A percentile compares a stretch with the other conserved stretches of the same genome.
Conservation (phyloP, 2,888 invertebrate species). For the Microchrysa polita region DNA sequence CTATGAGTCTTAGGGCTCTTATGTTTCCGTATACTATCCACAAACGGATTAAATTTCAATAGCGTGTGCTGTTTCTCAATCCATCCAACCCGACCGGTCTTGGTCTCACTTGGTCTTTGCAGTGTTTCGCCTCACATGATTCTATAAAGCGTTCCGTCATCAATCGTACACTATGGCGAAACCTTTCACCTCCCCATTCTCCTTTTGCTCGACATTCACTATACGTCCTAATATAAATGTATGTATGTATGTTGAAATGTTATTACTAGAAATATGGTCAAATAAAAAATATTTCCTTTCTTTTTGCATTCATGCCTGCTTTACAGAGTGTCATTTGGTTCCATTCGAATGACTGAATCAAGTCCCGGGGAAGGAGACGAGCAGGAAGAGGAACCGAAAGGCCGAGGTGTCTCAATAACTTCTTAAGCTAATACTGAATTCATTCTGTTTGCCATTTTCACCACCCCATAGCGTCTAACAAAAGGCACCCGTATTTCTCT, state of each 20-base stretch:
- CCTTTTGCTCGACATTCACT: not conserved
- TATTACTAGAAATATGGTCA: conserved; percentile 5
- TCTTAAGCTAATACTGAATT: conserved; percentile 39
- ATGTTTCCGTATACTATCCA: conserved; percentile 22
- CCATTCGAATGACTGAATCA: not conserved
- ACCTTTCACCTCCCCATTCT: not conserved
- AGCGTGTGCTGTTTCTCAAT: conserved; percentile 9
- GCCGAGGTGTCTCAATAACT: conserved; percentile 38
- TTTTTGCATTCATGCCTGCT: not conserved
- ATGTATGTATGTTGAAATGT: not conserved
- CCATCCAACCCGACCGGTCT: not conserved
- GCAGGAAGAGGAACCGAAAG: not conserved
- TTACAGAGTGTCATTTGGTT: conserved; percentile 6
- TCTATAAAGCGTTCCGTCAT: not conserved
- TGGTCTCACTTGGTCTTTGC: conserved; percentile 1
- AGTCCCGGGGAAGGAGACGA: too few relatives aligned
- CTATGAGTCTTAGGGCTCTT: conserved; percentile 10
- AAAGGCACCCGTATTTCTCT: not conserved
- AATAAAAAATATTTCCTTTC: conserved; percentile 31
- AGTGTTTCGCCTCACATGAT: not conserved
- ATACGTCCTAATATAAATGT: not conserved
- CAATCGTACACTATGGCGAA: conserved; percentile 2
- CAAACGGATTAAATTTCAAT: conserved; percentile 33
- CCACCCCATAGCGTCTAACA: conserved; percentile 8
- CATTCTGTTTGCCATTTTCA: conserved; percentile 39